Evolutionary conservation across 2,888 invertebrate species (phyloP), one percentile per base, ranked within the genome.

Genomic region (Idaea straminata): DNA sequence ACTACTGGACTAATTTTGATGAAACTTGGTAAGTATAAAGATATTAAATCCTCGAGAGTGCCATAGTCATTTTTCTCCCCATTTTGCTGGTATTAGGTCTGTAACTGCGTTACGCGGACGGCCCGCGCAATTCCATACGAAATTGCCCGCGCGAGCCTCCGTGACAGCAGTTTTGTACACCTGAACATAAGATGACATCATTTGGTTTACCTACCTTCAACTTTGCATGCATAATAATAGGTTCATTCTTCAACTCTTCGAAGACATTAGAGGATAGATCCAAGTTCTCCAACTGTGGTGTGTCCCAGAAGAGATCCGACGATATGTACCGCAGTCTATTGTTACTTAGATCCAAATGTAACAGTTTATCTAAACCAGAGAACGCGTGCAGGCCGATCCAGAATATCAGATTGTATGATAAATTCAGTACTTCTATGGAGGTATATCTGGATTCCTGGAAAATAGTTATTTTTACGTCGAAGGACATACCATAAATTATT

Each of bases 181-280:
- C 25, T 25, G 3, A 25, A 25, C 25, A 25, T 25, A 25, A 3
- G 25, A n/a, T 25, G 25, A 25, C 25, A 25, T 25, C 3, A 25
- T 25, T 25, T n/a, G n/a, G n/a, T n/a, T 38, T 61, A 70, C 72
- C 60, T 85, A 94, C 94, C 87, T 92, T 87, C 59, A 94, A 79
- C 66, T 93, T 89, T 1, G 80, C 79, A 75, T 95, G 94, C 77
- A 92, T 91, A n/a, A 95, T 69, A 64, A 94, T 83, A 0, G 95
- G 94, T 68, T 93, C 93, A 75, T 93, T 91, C 67, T 89, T 89
- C 1, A 95, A 77, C 0, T 85, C 82, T 77, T 94, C 93, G 70
- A 95, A 94, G 66, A 95, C 94, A 77, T 95, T 95, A 15, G 94
- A 94, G 60, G 94, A 94, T 65, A 95, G 81, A 77, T 95, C 95